Conservation (phyloP, 2,888 invertebrate species). For the Leptinotarsa juncta region DNA sequence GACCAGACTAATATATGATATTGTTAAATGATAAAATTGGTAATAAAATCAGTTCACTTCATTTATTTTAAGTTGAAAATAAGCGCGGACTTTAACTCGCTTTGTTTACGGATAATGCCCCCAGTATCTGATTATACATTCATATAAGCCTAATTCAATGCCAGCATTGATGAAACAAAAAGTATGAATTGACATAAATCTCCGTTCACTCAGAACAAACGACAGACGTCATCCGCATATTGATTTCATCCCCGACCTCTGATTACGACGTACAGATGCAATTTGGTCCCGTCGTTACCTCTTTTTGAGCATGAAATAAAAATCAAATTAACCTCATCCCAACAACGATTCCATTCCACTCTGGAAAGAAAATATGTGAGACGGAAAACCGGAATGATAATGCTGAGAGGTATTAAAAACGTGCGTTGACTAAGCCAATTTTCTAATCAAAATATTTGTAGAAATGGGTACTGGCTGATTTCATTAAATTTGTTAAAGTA, state of each 20-base stretch:
- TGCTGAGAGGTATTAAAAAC: conserved; percentile 45
- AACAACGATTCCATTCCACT: conserved; percentile 36
- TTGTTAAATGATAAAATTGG: no score
- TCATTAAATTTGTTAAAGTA: no score
- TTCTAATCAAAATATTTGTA: conserved; percentile 17
- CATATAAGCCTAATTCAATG: no score
- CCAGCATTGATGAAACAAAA: not conserved
- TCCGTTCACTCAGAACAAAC: not conserved
- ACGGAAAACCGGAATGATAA: conserved; percentile 36
- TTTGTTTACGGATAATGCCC: no score
- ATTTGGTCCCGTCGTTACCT: not conserved
- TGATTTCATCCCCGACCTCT: not conserved
- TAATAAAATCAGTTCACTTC: no score
- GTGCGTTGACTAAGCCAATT: conserved; percentile 33
- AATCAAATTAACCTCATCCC: conserved; percentile 33
- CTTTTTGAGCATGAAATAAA: conserved; percentile 5
- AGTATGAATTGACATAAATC: not conserved
- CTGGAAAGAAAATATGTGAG: conserved; percentile 31
- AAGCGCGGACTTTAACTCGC: no score
- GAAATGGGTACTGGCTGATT: no score
- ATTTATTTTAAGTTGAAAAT: no score
- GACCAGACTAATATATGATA: no score
- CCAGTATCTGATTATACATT: no score
- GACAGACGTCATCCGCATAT: conserved; percentile 4
- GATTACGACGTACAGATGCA: not conserved